Conservation (phyloP, 2,113 vertebrate species). For the Axis porcinus region DNA sequence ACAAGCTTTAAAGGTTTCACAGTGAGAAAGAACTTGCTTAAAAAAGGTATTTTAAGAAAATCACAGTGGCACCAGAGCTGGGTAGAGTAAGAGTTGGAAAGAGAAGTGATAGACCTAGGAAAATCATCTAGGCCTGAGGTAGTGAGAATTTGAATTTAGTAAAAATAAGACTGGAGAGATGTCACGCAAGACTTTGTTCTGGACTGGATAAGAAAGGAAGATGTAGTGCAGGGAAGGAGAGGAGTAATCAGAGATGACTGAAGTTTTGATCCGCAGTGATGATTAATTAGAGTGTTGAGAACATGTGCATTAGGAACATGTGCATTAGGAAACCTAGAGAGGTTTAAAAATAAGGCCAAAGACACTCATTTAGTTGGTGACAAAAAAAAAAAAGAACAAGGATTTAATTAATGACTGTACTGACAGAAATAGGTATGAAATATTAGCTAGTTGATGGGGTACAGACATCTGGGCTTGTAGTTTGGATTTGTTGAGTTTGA, state of each 20-base stretch:
- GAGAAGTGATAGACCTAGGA: not conserved
- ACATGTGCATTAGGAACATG: not conserved
- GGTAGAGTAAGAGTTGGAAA: not conserved
- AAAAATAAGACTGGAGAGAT: not conserved
- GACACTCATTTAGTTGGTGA: not conserved
- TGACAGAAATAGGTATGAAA: not conserved
- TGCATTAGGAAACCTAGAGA: not conserved
- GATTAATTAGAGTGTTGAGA: not conserved
- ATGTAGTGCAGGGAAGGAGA: not conserved
- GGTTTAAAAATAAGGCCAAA: not conserved
- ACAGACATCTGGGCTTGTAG: not conserved
- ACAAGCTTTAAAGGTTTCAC: not conserved
- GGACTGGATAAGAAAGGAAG: not conserved
- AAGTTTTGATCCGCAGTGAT: not conserved
- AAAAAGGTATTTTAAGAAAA: constrained; percentile 25
- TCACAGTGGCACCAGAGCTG: not conserved
- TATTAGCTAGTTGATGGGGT: not conserved
- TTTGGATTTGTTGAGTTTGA: not conserved
- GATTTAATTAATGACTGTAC: not conserved
- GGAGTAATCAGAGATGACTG: not conserved
- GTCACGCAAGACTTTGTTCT: not conserved
- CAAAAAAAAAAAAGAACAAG: not conserved
- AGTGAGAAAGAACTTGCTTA: not conserved
- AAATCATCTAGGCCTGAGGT: not conserved
- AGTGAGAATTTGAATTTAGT: not conserved